phyloP scores from a whole-genome alignment of 2,888 invertebrate species.

The Lumbricus terrestris region DNA sequence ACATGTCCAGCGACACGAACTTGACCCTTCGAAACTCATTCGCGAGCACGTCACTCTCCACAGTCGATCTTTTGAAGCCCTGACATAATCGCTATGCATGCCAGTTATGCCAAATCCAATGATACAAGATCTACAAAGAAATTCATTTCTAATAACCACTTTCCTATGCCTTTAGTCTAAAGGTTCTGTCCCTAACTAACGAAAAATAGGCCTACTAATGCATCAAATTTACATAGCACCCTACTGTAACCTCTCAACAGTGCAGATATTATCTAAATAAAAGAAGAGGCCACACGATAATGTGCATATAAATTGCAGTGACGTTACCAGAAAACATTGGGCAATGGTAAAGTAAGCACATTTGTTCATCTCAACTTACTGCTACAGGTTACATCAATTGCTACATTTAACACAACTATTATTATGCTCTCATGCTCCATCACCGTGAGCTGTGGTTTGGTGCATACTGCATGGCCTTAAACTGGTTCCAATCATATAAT shows the following conservation, averaged over 20 bases:
- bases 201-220: no score
- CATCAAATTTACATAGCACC: background rate
- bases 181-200: background rate
- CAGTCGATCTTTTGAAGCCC: background rate
- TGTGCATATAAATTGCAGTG: background rate
- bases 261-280: background rate
- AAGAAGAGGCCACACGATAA: background rate
- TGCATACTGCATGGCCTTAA: no score
- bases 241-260: background rate
- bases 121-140: background rate
- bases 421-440: no score
- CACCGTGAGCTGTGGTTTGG: no score
- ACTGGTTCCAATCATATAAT: no score
- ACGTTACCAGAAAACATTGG: background rate
- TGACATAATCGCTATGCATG: background rate
- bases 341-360: no score
- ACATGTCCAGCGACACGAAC: background rate
- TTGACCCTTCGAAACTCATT: background rate
- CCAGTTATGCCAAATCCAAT: constrained; percentile 3
- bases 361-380: no score
- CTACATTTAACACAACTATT: no score
- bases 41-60: background rate
- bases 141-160: no score
- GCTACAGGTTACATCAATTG: no score
- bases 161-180: background rate